These are phyloP conservation scores for Colaptes auratus DNA, from an alignment of 2,113 vertebrate genomes.

Conservation along the genomic window DNA sequence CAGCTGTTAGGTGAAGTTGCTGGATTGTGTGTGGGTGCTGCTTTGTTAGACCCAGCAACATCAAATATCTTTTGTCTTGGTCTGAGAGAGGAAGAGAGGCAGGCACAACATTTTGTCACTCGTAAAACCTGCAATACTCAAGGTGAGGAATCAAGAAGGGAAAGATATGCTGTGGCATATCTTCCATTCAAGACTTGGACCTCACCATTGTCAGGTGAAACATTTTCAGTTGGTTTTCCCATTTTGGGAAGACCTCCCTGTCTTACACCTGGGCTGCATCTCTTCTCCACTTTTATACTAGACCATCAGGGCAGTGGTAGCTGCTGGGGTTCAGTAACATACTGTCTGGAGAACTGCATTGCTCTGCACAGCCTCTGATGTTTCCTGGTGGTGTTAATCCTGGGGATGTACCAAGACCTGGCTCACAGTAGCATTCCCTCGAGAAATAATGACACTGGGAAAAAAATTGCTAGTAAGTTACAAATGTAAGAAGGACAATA, in stretches of 20 bases:
- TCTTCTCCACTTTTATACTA: background rate
- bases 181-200: background rate
- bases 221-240: background rate
- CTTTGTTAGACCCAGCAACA: background rate
- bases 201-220: background rate
- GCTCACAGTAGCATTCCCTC: background rate
- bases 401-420: background rate
- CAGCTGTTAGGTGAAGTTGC: background rate
- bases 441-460: constrained; percentile 3
- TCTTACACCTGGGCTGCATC: background rate
- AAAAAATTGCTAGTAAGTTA: constrained; percentile 3
- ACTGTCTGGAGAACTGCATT: background rate
- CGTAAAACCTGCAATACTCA: background rate
- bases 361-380: background rate
- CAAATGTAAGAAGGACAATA: constrained; percentile 20
- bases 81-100: background rate
- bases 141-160: background rate
- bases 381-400: background rate
- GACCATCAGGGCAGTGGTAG: background rate
- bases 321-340: background rate
- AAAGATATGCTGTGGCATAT: background rate
- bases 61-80: background rate
- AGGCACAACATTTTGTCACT: background rate
- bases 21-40: background rate
- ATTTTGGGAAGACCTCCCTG: background rate